Evolutionary conservation across 2,113 vertebrate species (phyloP), one percentile per base, ranked within the genome.

Genomic region (Muntiacus muntjak): DNA sequence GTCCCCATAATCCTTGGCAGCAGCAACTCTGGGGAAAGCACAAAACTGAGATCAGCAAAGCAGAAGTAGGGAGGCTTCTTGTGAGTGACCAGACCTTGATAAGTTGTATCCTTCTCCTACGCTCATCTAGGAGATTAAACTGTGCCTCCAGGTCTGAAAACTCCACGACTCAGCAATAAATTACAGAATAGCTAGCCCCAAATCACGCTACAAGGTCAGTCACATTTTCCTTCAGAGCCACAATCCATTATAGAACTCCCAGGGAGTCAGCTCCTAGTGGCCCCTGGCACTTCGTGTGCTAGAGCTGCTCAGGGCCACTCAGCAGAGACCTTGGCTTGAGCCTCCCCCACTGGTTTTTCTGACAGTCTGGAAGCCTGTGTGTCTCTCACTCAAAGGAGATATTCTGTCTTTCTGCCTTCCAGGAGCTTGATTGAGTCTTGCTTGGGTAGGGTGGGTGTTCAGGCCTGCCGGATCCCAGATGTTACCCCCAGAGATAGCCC

Each of bases 41-140:
- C 85, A 94, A 83, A 67, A 76, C n/a, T 85, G 40, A 96, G 30
- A 92, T 76, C 50, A 94, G 33, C 81, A 92, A 91, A 89, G 40
- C 10, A 90, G n/a, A 64, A 88, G 58, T 50, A 25, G 67, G 58
- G 30, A 76, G 60, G 40, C 26, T 91, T 89, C 45, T 88, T 78
- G 87, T 52, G 71, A 94, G 64, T 93, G 76, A 58, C 43, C 26
- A 78, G 58, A 58, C 25, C 76, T 95, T 94, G 30, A 96, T 30
- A 96, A 97, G 28, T 25, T 54, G 30, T 95, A 54, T 86, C 64
- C 30, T 94, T 81, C 40, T 89, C 33, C 88, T 94, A 25, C n/a
- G 21, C 54, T 64, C 43, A 4, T 91, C 64, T 93, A 82, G 43
- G 33, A 33, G 36, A 82, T 93, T 95, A 76, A 87, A 82, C 36